A percentile compares a stretch with the other conserved stretches of the same genome.
phyloP scores from a whole-genome alignment of 2,113 vertebrate genomes.

The Podarcis cretensis region DNA sequence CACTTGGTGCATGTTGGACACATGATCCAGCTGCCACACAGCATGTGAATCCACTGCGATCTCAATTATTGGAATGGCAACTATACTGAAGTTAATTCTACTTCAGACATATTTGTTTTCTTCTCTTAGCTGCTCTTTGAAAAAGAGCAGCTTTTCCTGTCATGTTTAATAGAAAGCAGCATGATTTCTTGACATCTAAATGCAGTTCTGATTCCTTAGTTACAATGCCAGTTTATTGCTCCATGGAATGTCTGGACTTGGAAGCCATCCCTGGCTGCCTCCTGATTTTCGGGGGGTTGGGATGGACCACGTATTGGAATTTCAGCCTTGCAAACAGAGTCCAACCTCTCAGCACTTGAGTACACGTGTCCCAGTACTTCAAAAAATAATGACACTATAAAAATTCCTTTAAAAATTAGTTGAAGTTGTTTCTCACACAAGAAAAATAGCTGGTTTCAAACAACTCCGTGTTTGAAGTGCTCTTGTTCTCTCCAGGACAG shows the following conservation, averaged over 20 bases:
- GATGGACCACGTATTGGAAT: not conserved
- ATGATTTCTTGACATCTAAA: not conserved
- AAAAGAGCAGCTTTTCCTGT: conserved; percentile 15
- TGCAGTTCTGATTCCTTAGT: not conserved
- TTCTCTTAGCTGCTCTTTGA: not conserved
- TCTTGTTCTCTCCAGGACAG: not conserved
- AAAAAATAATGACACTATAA: not conserved
- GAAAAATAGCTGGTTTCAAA: not conserved
- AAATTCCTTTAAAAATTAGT: not conserved
- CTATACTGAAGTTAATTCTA: not conserved
- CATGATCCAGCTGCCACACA: not conserved
- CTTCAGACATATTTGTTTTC: not conserved
- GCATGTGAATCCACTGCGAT: not conserved
- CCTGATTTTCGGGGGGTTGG: not conserved
- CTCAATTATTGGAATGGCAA: not conserved
- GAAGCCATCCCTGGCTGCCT: not conserved
- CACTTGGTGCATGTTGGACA: not conserved
- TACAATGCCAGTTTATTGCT: not conserved
- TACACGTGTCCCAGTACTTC: not conserved
- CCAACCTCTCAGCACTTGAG: not conserved
- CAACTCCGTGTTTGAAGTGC: not conserved
- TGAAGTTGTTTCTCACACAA: not conserved
- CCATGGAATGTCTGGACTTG: not conserved
- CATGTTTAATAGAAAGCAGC: conserved; percentile 15
- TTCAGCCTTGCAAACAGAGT: not conserved